Evolutionary conservation across 2,113 vertebrate genomes (phyloP).

Genomic region (Tragulus kanchil): DNA sequence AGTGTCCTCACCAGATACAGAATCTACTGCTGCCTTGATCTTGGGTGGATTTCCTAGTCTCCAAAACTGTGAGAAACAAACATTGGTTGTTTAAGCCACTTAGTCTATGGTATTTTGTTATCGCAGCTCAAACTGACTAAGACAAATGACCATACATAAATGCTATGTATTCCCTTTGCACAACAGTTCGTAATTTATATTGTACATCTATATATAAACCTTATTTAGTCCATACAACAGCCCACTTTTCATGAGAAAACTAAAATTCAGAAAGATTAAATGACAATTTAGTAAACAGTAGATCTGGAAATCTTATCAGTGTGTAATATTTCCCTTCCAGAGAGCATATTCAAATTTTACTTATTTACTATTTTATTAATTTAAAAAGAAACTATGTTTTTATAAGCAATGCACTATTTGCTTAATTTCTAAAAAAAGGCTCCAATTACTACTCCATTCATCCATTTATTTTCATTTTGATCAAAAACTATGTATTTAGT

Average conservation of each 20-base stretch:
- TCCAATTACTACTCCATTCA: neutral
- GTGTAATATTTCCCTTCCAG: neutral
- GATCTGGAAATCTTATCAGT: neutral
- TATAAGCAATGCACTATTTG: neutral
- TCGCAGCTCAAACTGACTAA: neutral
- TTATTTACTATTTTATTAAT: constrained; percentile 12
- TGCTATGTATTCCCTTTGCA: constrained; percentile 44
- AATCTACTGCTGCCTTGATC: neutral
- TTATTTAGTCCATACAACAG: constrained; percentile 28
- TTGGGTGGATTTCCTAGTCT: neutral
- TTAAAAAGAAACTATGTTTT: constrained; percentile 24
- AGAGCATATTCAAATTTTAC: neutral
- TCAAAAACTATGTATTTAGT: neutral
- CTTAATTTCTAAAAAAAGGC: neutral
- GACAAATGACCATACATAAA: neutral
- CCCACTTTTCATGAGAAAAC: neutral
- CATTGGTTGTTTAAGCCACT: neutral
- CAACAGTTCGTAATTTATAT: neutral
- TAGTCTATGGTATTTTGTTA: neutral
- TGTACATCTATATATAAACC: neutral
- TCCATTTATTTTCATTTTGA: neutral
- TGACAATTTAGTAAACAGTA: neutral
- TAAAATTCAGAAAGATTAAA: constrained; percentile 52
- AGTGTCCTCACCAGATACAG: neutral
- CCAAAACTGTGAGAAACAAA: neutral